Evolutionary conservation across 2,113 vertebrate genomes (phyloP), one percentile per base, ranked within the genome.

Genomic region (Carassius gibelio): DNA sequence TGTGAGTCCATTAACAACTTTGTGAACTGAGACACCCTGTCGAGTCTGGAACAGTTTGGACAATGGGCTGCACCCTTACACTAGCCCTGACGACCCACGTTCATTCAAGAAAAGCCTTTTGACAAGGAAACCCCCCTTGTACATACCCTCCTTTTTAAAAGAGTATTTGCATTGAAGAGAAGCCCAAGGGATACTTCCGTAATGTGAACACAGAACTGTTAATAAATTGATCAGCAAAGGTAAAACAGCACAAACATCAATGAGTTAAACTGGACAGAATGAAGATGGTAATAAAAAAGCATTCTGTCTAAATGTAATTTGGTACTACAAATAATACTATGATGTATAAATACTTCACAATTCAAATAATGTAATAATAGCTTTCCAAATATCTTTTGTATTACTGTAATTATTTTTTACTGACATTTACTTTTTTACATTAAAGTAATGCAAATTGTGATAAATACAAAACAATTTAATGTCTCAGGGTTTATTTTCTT

Each of bases 1-100:
- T 87, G 85, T 86, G 61, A 79, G 23, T 26, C 89, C 87, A 89
- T 91, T 90, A 88, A 5, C 66, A 74, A 38, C 19, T 34, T 89
- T 77, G 89, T 90, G 89, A 89, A 62, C 85, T 74, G 74, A 77
- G 23, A 90, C 87, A 84, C 83, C 4, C 30, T 59, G 55, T 83
- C 55, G 42, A 66, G 82, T 50, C 82, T 85, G 86, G 76, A 91
- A 86, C 81, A 87, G 62, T 48, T 21, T 55, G 72, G 82, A 72
- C 84, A 48, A 80, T 36, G 42, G 77, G 71, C 4, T 77, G 38
- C 42, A 71, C 79, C 77, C 75, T 62, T 72, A 77, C 76, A 86
- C 61, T 61, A 48, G 75, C 64, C 76, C 62, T 62, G 61, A 66
- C 38, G 23, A 30, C 11, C 69, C 59, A 69, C 83, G 75, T 55